A percentile compares a stretch with the other conserved stretches of the same genome.
Conservation (phyloP, 2,888 invertebrate genomes). For the Papilio gigon region DNA sequence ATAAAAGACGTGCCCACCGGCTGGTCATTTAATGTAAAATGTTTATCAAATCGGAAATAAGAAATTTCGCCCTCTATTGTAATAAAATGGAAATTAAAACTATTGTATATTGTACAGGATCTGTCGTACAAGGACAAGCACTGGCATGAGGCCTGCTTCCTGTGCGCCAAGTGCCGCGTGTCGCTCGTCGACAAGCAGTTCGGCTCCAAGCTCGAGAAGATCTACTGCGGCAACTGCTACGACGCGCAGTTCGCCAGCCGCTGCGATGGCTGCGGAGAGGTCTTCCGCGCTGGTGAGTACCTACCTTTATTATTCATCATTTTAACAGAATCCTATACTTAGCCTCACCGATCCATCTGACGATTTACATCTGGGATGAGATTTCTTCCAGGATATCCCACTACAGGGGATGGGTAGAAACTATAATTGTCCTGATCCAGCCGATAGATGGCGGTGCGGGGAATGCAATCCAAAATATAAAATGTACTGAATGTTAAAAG, state of each 20-base stretch:
- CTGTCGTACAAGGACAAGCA: slow-evolving; percentile 99
- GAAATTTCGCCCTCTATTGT: neutral
- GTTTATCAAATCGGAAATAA: neutral
- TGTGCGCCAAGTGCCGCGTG: slow-evolving; percentile 98
- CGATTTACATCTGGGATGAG: too few species aligned
- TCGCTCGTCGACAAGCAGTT: slow-evolving; percentile 99
- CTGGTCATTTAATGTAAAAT: too few species aligned
- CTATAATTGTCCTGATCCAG: too few species aligned
- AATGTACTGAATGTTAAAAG: too few species aligned
- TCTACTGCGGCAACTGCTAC: slow-evolving; percentile 99
- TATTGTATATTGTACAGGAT: slow-evolving; percentile 85
- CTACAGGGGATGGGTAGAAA: too few species aligned
- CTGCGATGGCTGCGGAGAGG: slow-evolving; percentile 99
- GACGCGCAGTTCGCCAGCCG: slow-evolving; percentile 99
- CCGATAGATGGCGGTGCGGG: too few species aligned
- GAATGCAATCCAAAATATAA: too few species aligned
- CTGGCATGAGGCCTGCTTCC: slow-evolving; percentile 99
- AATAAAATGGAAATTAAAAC: neutral
- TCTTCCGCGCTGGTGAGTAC: slow-evolving; percentile 98
- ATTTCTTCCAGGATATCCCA: too few species aligned
- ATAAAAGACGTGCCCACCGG: too few species aligned
- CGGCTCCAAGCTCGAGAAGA: slow-evolving; percentile 99
- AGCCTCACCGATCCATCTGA: too few species aligned
- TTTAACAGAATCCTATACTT: too few species aligned
- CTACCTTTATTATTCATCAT: too few species aligned